These are phyloP conservation scores for Onychostruthus taczanowskii DNA, from an alignment of 2,113 vertebrate genomes.

Conservation along the genomic window DNA sequence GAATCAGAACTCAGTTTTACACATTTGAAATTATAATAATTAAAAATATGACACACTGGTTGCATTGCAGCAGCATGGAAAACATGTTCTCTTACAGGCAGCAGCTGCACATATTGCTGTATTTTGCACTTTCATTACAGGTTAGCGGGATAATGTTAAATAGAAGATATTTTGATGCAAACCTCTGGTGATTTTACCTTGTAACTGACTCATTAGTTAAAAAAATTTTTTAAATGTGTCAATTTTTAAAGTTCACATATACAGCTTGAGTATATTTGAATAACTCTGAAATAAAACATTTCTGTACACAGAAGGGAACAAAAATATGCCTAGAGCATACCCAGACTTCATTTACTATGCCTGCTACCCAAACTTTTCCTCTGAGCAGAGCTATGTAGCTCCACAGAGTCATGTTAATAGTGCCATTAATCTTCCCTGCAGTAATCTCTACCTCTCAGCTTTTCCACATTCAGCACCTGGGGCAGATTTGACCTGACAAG, in stretches of 20 bases:
- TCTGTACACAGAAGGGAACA: background rate
- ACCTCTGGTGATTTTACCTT: background rate
- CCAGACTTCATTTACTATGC: background rate
- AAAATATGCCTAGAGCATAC: background rate
- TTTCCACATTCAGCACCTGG: conserved; percentile 31
- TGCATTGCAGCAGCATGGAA: background rate
- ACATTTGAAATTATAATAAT: background rate
- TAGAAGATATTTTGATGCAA: background rate
- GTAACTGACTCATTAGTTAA: background rate
- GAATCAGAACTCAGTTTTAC: background rate
- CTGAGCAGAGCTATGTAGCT: background rate
- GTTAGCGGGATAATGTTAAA: background rate
- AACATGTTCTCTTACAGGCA: background rate
- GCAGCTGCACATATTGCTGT: background rate
- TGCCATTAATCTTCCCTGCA: conserved; percentile 36
- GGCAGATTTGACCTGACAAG: conserved; percentile 43
- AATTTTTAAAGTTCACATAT: background rate
- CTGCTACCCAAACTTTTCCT: background rate
- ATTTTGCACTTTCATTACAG: background rate
- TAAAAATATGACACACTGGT: background rate
- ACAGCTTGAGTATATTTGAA: background rate
- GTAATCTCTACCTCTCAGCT: conserved; percentile 25
- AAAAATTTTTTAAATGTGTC: background rate
- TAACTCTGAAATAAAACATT: background rate
- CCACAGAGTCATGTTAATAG: background rate